Base-by-base conservation (phyloP, 2,888 invertebrate genomes). In the Diplazon laetatorius region DNA sequence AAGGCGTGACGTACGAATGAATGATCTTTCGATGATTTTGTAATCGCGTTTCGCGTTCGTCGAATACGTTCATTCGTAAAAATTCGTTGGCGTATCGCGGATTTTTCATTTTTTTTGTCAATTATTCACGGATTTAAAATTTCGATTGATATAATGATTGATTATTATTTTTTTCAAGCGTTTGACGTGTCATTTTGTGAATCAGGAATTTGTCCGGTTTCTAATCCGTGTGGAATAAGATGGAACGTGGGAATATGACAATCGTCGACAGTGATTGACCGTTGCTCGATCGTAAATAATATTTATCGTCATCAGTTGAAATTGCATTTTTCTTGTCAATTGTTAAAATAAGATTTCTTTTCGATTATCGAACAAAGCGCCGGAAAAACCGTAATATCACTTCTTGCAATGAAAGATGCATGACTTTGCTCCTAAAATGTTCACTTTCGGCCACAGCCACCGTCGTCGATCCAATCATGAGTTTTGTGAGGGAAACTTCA, bases 11-110 rank as follows among this genome's bases (percentile, higher is more conserved):
- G 10, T 35, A 55, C 16, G 30, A 55, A 55, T n/a, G 50, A 59
- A 39, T 20, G 59, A 42, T 52, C 52, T 52, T 22, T 39, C 48
- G 30, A 35, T 48, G 35, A 66, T 39, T 52, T n/a, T 39, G 22
- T 39, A 50, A 50, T n/a, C 35, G 20, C 52, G 39, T 66, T 12
- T 39, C 37, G 16, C 12, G 52, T 12, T n/a, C 14, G 14, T 25
- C n/a, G 14, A n/a, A n/a, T 22, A 42, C 8, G 20, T 20, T n/a
- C 42, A 22, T 8, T 25, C 42, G 39, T 44, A 22, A 18, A n/a
- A 37, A 65, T 65, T 35, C 48, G 9, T 22, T n/a, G 3, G 20
- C 2, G 14, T 12, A 20, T 48, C 63, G n/a, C 35, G 63, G 48
- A 10, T 46, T 48, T 37, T 48, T 16, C 48, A 48, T 50, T 16